Conservation (phyloP, 1,140 invertebrate species). For the Hesperophylax magnus region DNA sequence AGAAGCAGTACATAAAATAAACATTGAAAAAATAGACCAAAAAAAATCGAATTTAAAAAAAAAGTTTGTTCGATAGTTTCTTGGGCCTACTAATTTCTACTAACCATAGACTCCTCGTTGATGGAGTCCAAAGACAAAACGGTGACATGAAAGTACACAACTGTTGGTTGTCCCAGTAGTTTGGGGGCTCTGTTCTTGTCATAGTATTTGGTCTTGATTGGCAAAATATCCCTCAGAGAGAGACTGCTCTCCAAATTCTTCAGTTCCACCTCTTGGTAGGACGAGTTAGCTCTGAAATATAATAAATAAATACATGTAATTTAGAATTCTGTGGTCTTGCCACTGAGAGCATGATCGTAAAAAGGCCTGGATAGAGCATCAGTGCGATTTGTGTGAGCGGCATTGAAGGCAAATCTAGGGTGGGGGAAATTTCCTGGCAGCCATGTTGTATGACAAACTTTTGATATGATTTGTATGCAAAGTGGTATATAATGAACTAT, state of each 20-base stretch:
- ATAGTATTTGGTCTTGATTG: slow-evolving; percentile 86
- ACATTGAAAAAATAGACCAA: background rate
- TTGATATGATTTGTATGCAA: too few species aligned
- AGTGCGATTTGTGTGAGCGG: too few species aligned
- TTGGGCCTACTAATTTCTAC: background rate
- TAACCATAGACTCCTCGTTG: slow-evolving; percentile 93
- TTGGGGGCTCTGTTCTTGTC: slow-evolving; percentile 93
- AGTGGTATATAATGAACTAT: too few species aligned
- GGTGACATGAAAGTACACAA: slow-evolving; percentile 91
- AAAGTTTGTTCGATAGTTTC: too few species aligned
- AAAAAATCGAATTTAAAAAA: slow-evolving; percentile 2
- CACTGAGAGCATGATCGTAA: too few species aligned
- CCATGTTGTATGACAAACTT: too few species aligned
- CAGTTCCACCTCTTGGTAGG: slow-evolving; percentile 68
- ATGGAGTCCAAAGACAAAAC: slow-evolving; percentile 90
- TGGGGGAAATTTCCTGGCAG: too few species aligned
- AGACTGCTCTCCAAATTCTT: slow-evolving; percentile 74
- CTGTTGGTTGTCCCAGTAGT: slow-evolving; percentile 85
- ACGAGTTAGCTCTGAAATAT: slow-evolving; percentile 63
- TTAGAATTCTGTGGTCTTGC: too few species aligned
- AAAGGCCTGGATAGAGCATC: too few species aligned
- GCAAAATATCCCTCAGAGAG: slow-evolving; percentile 85
- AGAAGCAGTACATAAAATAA: too few species aligned
- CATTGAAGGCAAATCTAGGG: too few species aligned
- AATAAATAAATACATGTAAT: background rate